Percentiles rank a stretch among this genome's conserved stretches.
phyloP scores from a whole-genome alignment of 2,113 vertebrate species.

The Eptesicus fuscus region DNA sequence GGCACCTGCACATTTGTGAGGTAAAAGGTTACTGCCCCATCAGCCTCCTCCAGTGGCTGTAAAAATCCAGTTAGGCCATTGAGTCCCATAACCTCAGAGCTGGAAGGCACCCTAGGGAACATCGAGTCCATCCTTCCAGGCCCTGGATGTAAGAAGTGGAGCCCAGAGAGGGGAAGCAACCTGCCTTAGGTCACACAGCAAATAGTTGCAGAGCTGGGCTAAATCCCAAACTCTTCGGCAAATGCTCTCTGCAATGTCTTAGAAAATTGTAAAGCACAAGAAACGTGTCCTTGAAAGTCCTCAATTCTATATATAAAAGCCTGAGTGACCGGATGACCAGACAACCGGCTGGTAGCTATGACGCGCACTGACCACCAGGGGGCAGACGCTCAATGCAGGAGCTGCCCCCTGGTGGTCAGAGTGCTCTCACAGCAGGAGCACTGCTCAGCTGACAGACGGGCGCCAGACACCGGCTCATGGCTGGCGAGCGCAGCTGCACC shows the following conservation, averaged over 20 bases:
- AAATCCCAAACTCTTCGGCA: background rate
- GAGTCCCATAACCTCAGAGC: background rate
- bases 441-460: too few relatives aligned
- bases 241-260: background rate
- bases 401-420: too few relatives aligned
- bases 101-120: background rate
- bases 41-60: background rate
- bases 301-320: background rate
- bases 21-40: background rate
- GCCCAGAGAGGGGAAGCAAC: background rate
- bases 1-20: background rate
- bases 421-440: too few relatives aligned
- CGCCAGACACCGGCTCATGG: too few relatives aligned
- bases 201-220: background rate
- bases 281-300: background rate
- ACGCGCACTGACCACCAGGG: too few relatives aligned
- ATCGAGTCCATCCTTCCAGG: background rate
- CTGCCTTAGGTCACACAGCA: background rate
- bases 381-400: too few relatives aligned
- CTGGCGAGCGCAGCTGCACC: too few relatives aligned
- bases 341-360: too few relatives aligned
- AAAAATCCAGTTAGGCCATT: background rate
- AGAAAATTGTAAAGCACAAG: background rate
- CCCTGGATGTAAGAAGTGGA: background rate
- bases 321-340: too few relatives aligned